Conservation (phyloP, 1,140 invertebrate genomes). For the Drosophila burlai region DNA sequence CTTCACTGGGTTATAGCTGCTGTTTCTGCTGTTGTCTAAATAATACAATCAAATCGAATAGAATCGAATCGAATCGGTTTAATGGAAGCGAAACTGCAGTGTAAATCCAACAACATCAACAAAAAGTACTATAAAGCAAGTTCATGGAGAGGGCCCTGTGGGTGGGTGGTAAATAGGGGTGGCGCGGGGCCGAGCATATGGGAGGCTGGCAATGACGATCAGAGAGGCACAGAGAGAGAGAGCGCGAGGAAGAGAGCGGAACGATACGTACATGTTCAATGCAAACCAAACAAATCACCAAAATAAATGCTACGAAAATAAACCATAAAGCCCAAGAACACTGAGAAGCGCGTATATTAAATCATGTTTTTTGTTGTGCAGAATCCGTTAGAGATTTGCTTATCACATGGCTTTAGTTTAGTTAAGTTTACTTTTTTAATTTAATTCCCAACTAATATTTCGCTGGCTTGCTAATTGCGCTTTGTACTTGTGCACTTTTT, state of each 20-base stretch:
- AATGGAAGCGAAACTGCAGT: conserved; percentile 33
- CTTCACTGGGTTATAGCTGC: conserved; percentile 26
- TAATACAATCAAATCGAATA: conserved; percentile 26
- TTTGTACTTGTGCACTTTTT: conserved; percentile 14
- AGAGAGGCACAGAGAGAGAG: conserved; percentile 2
- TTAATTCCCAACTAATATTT: conserved; percentile 7
- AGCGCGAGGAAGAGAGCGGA: conserved; percentile 35
- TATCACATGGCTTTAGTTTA: conserved; percentile 26
- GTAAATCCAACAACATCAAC: conserved; percentile 14
- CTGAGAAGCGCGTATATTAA: conserved; percentile 39
- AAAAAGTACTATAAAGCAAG: conserved; percentile 13
- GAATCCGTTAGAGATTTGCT: conserved; percentile 2
- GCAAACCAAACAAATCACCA: conserved; percentile 76
- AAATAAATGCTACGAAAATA: conserved; percentile 75
- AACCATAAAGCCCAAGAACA: conserved; percentile 69
- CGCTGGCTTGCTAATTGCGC: conserved; percentile 21
- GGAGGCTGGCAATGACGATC: conserved; percentile 31
- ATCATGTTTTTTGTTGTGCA: conserved; percentile 12
- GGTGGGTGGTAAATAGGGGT: conserved; percentile 2
- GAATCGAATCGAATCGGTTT: conserved; percentile 19
- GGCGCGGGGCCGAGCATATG: not conserved
- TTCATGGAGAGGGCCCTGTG: conserved; percentile 41
- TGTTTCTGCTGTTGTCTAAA: conserved; percentile 32
- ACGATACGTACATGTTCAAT: conserved; percentile 45
- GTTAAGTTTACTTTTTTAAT: conserved; percentile 7